Evolutionary conservation across 2,797 vertebrate genomes (phyloP).

Genomic region (Fringilla coelebs): DNA sequence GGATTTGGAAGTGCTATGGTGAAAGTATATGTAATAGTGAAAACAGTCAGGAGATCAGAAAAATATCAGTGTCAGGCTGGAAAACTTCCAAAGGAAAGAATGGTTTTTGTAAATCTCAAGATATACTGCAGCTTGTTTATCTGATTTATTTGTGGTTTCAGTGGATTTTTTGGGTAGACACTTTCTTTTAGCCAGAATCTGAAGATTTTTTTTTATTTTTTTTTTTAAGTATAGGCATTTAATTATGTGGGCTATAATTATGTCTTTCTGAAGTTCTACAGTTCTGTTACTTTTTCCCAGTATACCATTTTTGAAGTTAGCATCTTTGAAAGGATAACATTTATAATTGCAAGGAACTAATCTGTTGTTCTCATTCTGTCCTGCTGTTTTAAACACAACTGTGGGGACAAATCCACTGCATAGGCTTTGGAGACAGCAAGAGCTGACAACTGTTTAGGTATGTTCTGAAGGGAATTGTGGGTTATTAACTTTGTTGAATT

Average conservation of each 20-base stretch:
- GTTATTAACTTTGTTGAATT: slow-evolving; percentile 53
- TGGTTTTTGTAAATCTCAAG: background rate
- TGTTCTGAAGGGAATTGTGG: slow-evolving; percentile 41
- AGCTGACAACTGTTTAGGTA: slow-evolving; percentile 59
- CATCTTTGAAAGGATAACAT: slow-evolving; percentile 30
- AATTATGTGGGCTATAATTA: background rate
- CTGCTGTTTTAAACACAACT: slow-evolving; percentile 57
- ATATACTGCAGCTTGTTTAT: background rate
- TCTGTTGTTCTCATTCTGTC: slow-evolving; percentile 61
- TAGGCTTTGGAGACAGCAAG: slow-evolving; percentile 57
- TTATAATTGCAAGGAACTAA: slow-evolving; percentile 50
- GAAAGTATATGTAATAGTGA: background rate
- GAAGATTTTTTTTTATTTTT: background rate
- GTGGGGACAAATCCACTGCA: slow-evolving; percentile 51
- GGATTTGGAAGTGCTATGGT: background rate
- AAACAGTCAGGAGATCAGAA: background rate
- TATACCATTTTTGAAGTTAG: background rate
- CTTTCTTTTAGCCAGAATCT: background rate
- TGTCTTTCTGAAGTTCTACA: background rate
- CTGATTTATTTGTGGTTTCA: background rate
- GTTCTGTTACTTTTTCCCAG: background rate
- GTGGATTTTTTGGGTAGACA: background rate
- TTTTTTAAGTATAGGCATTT: background rate
- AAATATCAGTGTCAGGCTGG: background rate
- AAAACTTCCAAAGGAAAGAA: background rate